Base-by-base conservation (phyloP, 2,797 vertebrate genomes). In the Vultur gryphus region DNA sequence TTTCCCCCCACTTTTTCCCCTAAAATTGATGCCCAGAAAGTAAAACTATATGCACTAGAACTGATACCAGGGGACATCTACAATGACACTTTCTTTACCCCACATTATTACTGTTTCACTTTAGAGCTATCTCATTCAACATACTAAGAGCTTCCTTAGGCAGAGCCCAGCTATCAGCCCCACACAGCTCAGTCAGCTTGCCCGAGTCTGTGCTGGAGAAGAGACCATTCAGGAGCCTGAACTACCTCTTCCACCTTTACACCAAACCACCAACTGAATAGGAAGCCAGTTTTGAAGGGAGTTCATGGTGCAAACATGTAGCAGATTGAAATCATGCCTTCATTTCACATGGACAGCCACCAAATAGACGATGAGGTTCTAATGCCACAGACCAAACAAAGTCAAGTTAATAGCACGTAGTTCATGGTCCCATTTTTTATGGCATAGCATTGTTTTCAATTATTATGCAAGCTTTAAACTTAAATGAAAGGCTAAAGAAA, bases 151-250 rank as follows among this genome's bases (percentile, higher is more conserved):
- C 35, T 61, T 83, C 14, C 28, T 59, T 28, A 26, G 14, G 37
- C 57, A 46, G 8, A 80, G 37, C 24, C 24, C 44, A 75, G 44
- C 61, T 61, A 41, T 24, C 55, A 69, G 31, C 13, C n/a, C 16
- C 62, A 35, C 7, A 37, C 7, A 77, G 18, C 25, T 59, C 48
- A 11, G 35, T 2, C 37, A 51, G 23, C 26, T 75, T 4, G 4
- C 10, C 17, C 1, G 0, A 52, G 18, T 16, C 41, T 2, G 0
- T 35, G 33, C 33, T 39, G 21, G 29, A 64, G 64, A 73, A 84
- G 7, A 28, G 7, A 54, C 8, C 6, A 39, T 23, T 26, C 28
- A 49, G 55, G 23, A 90, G 28, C 24, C 59, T 77, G 28, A 19
- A 70, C 20, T 35, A 44, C 29, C 23, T 58, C n/a, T 58, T 78